A percentile compares a stretch with the other conserved stretches of the same genome.
Evolutionary conservation across 1,140 invertebrate species (phyloP).

Genomic region (Pomacea maculata): DNA sequence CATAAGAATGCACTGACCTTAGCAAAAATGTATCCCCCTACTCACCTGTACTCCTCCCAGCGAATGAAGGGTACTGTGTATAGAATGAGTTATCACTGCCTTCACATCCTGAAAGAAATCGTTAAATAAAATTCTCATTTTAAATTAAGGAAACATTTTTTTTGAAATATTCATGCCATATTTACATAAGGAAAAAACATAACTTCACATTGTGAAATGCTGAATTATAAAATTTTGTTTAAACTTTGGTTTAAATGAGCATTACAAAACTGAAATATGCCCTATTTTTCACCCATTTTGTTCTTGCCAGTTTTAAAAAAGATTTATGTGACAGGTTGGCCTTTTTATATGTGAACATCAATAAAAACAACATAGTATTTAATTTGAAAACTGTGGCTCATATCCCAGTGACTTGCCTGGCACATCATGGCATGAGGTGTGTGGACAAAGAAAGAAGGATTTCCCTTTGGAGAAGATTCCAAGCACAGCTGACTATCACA

Average conservation of each 20-base stretch:
- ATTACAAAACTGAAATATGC: too few relatives aligned
- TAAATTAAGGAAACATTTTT: too few relatives aligned
- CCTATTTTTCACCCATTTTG: too few relatives aligned
- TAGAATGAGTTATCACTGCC: slow-evolving; percentile 98
- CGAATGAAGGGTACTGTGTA: slow-evolving; percentile 98
- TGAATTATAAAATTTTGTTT: too few relatives aligned
- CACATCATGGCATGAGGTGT: slow-evolving; percentile 98
- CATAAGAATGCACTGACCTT: too few relatives aligned
- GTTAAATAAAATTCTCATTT: too few relatives aligned
- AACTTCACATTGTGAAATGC: too few relatives aligned
- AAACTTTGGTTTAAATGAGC: too few relatives aligned
- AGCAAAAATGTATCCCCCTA: not conserved
- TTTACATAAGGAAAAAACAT: too few relatives aligned
- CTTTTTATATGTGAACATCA: not conserved
- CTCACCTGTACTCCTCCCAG: slow-evolving; percentile 93
- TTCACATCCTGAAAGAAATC: slow-evolving; percentile 85
- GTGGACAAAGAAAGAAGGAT: slow-evolving; percentile 97
- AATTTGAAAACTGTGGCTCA: not conserved
- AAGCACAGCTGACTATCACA: slow-evolving; percentile 96
- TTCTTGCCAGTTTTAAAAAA: too few relatives aligned
- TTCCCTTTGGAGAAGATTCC: slow-evolving; percentile 93
- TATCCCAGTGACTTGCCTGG: slow-evolving; percentile 75
- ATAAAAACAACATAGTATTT: not conserved
- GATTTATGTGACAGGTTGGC: not conserved
- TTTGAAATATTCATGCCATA: too few relatives aligned